Base-by-base conservation (phyloP, 2,797 vertebrate species). In the Tokudaia tokunoshimensis region DNA sequence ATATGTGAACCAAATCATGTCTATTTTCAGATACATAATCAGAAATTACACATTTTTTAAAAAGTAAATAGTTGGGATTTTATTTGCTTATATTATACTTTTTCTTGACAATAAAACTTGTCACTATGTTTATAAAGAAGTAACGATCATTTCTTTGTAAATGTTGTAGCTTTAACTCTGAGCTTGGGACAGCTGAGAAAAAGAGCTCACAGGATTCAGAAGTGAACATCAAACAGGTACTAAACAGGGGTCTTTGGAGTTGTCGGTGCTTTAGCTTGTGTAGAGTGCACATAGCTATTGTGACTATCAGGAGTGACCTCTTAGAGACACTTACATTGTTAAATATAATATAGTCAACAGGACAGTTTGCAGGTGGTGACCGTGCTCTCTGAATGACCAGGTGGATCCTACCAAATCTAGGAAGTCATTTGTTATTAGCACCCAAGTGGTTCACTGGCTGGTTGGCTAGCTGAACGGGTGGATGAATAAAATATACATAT, bases 101-200 rank as follows among this genome's bases (percentile, higher is more conserved):
- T 80, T 95, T 65, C 83, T 91, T 63, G 34, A 84, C 37, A 41
- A 19, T 90, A 94, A 85, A 88, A 29, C 57, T 96, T 61, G 79
- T 76, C 61, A 24, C 10, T 31, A 11, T 96, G 13, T 91, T 93
- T 80, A 20, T 92, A 50, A 94, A 94, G 41, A 12, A 79, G 81
- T 97, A 96, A 96, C 57, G 65, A 74, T 97, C 24, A n/a, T 89
- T 89, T 61, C 37, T 97, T 87, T 98, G 94, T 95, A 82, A 97
- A 98, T 96, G 93, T 98, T 98, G 14, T 96, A 99, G 99, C 96
- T 98, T 97, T 97, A 94, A 97, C 78, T 79, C 93, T 90, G 84
- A 88, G 86, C 96, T 96, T 59, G 90, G 91, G 92, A 61, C 1
- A 7, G 47, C 67, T 10, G 88, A 97, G 50, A 97, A 67, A 93